Conservation (phyloP, 2,113 vertebrate species). For the Aptenodytes forsteri region DNA sequence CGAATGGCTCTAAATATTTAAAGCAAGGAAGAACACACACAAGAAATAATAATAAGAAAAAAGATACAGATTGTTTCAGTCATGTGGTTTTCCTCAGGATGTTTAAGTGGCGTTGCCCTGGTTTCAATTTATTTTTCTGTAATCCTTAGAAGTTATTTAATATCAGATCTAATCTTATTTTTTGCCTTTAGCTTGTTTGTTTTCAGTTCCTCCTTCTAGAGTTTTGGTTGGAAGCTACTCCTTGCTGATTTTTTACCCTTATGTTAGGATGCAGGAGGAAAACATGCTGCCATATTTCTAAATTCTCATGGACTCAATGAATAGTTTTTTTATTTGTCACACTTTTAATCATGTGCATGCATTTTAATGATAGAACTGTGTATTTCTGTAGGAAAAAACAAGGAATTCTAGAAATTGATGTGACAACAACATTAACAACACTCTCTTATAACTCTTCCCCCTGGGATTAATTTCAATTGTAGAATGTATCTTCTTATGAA, state of each 20-base stretch:
- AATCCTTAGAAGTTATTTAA: background rate
- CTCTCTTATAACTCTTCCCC: background rate
- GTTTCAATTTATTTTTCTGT: conserved; percentile 30
- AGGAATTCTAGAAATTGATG: background rate
- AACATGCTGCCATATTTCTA: background rate
- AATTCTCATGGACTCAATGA: background rate
- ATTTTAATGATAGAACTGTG: background rate
- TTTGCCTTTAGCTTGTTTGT: background rate
- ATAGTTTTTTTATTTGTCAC: background rate
- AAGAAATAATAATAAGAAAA: background rate
- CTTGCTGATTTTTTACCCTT: background rate
- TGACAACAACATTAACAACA: background rate
- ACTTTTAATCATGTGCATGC: background rate
- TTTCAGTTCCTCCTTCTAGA: background rate
- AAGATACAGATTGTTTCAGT: background rate
- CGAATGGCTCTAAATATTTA: background rate
- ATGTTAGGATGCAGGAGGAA: background rate
- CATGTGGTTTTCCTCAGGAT: conserved; percentile 14
- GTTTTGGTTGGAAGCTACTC: background rate
- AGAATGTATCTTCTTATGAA: conserved; percentile 40
- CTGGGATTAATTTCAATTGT: conserved; percentile 37
- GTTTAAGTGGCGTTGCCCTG: conserved; percentile 12
- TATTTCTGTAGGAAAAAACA: background rate
- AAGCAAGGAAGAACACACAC: background rate
- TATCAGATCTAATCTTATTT: background rate